Base-by-base conservation (phyloP, 2,113 vertebrate genomes). In the Puffinus mauretanicus region DNA sequence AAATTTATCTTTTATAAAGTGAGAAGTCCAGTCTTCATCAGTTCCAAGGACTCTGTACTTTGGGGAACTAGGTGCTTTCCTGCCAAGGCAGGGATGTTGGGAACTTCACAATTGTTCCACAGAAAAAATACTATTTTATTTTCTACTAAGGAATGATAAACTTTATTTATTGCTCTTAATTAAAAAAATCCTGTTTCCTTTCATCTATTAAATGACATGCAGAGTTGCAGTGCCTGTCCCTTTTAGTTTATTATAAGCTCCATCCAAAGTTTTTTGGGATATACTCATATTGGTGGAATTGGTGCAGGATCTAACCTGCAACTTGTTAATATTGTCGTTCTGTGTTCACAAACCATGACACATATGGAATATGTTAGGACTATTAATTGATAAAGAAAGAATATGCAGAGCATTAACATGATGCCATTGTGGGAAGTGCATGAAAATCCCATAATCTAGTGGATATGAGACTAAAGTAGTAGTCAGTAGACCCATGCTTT, bases 31-130 rank as follows among this genome's bases (percentile, higher is more conserved):
- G 54, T 40, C 30, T 32, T 67, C 52, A 27, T 10, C 26, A 38
- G 16, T 65, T 71, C 11, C 57, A 79, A 69, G 36, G 34, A 80
- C 32, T 34, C 30, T 0, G 0, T 34, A 34, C 22, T n/a, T 64
- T 42, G 64, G 27, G 34, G 81, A 78, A 32, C n/a, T 20, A 62
- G 16, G 29, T 34, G 25, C 3, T 78, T 60, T 76, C 47, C 44
- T 86, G 29, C 6, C 8, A 44, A 51, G 46, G 42, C 15, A 85
- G 87, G n/a, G 13, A 71, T 38, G 12, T n/a, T 46, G 10, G n/a
- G 36, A 90, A 86, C 12, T 57, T 86, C 58, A 62, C 6, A 54
- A 20, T 6, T 58, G 2, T 46, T 58, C 9, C 32, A 76, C 27
- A 8, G 32, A 51, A 4, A 4, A 36, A 27, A 16, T 16, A 16